phyloP scores from a whole-genome alignment of 2,797 vertebrate species.

The Dermochelys coriacea region DNA sequence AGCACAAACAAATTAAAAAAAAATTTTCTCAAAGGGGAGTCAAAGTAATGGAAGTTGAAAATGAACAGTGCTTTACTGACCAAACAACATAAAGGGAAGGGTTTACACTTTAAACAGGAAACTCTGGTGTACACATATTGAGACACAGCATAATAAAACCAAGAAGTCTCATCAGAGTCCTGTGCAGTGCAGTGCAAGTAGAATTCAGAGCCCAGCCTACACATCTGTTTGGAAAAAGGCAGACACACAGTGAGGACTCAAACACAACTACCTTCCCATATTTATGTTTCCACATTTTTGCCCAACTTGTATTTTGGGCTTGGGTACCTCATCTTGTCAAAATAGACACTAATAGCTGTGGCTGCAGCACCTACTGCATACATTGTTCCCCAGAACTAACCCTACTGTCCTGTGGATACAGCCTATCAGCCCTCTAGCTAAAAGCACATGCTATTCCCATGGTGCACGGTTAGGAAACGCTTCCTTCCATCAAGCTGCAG shows the following conservation, averaged over 20 bases:
- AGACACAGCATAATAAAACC: not conserved
- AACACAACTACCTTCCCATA: slow-evolving; percentile 13
- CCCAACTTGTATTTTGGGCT: slow-evolving; percentile 37
- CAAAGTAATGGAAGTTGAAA: slow-evolving; percentile 32
- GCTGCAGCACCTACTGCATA: not conserved
- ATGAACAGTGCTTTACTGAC: slow-evolving; percentile 18
- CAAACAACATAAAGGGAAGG: not conserved
- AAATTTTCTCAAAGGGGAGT: not conserved
- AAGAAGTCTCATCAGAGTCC: not conserved
- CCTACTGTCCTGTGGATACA: not conserved
- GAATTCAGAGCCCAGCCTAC: slow-evolving; percentile 32
- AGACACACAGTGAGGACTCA: not conserved
- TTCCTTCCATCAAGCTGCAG: not conserved
- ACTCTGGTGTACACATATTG: not conserved
- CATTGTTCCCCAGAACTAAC: not conserved
- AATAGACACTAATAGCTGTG: slow-evolving; percentile 7
- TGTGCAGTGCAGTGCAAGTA: not conserved
- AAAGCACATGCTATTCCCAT: not conserved
- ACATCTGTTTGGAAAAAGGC: slow-evolving; percentile 8
- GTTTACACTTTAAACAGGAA: not conserved
- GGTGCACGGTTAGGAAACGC: not conserved
- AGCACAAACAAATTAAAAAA: not conserved
- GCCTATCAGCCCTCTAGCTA: not conserved
- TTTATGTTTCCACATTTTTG: not conserved
- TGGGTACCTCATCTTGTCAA: not conserved